phyloP scores from a whole-genome alignment of 1,140 invertebrate genomes.

The Bombyx mandarina region DNA sequence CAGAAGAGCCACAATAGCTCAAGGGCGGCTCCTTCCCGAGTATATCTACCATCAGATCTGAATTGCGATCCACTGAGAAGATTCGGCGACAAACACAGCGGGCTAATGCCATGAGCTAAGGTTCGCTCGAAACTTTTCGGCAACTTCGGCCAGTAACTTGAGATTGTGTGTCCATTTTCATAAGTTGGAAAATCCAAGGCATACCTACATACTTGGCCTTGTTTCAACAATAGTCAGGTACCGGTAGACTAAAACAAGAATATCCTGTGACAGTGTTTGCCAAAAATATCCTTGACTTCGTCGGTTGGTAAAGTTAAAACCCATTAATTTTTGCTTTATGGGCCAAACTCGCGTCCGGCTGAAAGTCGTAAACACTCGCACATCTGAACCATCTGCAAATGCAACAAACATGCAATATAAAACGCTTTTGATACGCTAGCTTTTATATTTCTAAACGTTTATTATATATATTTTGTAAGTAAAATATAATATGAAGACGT shows the following conservation, averaged over 20 bases:
- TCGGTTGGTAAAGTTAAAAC: constrained; percentile 22
- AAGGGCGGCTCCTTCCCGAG: no score
- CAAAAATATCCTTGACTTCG: constrained; percentile 61
- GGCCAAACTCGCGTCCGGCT: constrained; percentile 49
- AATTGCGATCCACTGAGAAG: no score
- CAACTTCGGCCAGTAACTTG: no score
- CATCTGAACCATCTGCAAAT: constrained; percentile 38
- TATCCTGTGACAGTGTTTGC: constrained; percentile 31
- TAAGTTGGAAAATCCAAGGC: no score
- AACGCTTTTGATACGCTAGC: neutral
- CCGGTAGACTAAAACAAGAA: constrained; percentile 30
- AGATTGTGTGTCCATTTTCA: no score
- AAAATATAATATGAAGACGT: constrained; percentile 10
- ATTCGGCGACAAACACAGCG: no score
- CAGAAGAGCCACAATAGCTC: no score
- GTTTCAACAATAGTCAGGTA: constrained; percentile 23
- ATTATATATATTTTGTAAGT: neutral
- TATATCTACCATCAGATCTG: no score
- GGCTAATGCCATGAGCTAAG: no score
- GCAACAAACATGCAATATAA: constrained; percentile 11
- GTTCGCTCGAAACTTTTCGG: no score
- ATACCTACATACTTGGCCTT: no score
- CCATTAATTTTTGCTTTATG: constrained; percentile 45
- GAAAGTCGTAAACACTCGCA: constrained; percentile 44
- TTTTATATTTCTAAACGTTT: neutral